These are phyloP conservation scores for Pelodytes ibericus DNA, from an alignment of 2,797 vertebrate genomes.

Conservation along the genomic window DNA sequence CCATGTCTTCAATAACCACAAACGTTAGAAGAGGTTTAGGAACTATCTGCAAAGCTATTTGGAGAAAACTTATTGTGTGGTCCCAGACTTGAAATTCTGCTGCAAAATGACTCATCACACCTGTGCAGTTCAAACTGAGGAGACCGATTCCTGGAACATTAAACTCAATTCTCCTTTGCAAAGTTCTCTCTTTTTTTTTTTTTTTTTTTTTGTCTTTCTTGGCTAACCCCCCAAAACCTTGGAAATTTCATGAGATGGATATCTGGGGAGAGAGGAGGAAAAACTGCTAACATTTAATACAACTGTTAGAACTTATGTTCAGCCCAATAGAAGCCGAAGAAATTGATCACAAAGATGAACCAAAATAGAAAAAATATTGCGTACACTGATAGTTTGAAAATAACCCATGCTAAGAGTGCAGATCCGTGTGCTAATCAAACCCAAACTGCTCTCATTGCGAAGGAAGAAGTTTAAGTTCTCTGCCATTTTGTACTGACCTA, in stretches of 20 bases:
- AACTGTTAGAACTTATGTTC: conserved; percentile 26
- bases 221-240: conserved; percentile 36
- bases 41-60: conserved; percentile 20
- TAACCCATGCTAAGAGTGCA: too few species aligned
- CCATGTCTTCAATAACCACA: conserved; percentile 34
- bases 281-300: conserved; percentile 14
- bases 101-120: conserved; percentile 50
- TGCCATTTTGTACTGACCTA: too few species aligned
- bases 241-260: conserved; percentile 36
- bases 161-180: conserved; percentile 33
- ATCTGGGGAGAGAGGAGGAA: conserved; percentile 26
- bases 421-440: too few species aligned
- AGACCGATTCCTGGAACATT: conserved; percentile 45
- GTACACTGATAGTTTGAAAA: too few species aligned
- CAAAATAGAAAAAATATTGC: too few species aligned
- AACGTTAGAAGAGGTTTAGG: conserved; percentile 10
- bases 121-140: conserved; percentile 38
- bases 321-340: too few species aligned
- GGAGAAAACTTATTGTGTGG: conserved; percentile 46
- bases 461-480: too few species aligned
- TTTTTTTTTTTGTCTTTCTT: conserved; percentile 16
- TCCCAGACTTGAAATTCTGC: conserved; percentile 20
- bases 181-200: conserved; percentile 1
- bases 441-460: too few species aligned
- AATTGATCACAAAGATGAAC: too few species aligned